These are phyloP conservation scores for Phragmatobia fuliginosa DNA, from an alignment of 2,888 invertebrate species.

Conservation along the genomic window DNA sequence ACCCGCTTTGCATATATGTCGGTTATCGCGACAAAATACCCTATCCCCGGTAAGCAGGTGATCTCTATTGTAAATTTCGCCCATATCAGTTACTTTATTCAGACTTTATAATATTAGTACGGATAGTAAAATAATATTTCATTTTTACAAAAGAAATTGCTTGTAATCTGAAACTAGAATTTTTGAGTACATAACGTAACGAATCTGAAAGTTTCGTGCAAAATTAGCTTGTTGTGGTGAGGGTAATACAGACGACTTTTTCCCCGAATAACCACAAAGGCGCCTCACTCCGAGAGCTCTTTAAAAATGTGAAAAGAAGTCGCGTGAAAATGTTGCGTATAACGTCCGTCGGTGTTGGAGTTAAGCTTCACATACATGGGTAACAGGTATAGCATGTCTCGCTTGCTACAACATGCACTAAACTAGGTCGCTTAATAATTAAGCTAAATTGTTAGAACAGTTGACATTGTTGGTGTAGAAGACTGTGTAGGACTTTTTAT, in stretches of 20 bases:
- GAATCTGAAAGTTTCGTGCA: neutral
- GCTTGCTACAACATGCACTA: constrained; percentile 33
- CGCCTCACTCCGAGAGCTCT: constrained; percentile 46
- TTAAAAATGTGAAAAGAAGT: constrained; percentile 52
- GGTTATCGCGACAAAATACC: too few species aligned
- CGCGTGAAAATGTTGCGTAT: constrained; percentile 49
- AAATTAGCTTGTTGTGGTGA: constrained; percentile 41
- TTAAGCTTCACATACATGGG: constrained; percentile 26
- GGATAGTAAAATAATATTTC: neutral
- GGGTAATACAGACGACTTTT: constrained; percentile 37
- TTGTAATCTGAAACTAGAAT: neutral
- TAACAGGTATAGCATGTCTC: constrained; percentile 7
- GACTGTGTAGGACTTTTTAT: neutral
- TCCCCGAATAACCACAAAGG: constrained; percentile 51
- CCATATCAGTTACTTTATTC: too few species aligned
- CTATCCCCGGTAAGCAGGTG: too few species aligned
- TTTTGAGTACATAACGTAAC: neutral
- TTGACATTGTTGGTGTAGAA: constrained; percentile 14
- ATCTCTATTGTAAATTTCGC: too few species aligned
- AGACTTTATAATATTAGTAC: too few species aligned
- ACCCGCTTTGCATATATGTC: too few species aligned
- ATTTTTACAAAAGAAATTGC: neutral
- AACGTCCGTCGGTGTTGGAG: constrained; percentile 23
- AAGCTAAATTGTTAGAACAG: constrained; percentile 37
- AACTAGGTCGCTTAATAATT: constrained; percentile 50